Conservation (phyloP, 1,140 invertebrate species). For the Drosophila novamexicana region DNA sequence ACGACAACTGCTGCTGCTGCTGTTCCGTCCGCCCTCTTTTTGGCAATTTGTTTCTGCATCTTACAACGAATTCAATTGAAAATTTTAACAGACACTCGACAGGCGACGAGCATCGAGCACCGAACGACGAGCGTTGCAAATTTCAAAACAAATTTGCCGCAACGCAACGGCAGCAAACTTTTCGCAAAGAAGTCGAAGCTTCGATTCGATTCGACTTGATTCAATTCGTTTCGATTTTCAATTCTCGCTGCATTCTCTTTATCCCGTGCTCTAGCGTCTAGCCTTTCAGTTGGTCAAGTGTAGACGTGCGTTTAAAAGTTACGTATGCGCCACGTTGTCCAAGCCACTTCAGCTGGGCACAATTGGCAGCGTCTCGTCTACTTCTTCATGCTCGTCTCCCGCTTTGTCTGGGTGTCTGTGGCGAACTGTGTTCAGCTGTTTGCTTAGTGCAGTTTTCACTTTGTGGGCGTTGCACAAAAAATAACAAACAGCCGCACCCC, state of each 20-base stretch:
- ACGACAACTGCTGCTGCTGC: conserved; percentile 35
- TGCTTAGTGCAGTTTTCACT: conserved; percentile 65
- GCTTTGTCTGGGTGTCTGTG: conserved; percentile 20
- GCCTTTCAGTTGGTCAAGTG: conserved; percentile 64
- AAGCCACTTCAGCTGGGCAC: conserved; percentile 62
- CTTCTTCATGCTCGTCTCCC: conserved; percentile 12
- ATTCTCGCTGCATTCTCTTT: conserved; percentile 11
- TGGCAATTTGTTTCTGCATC: conserved; percentile 74
- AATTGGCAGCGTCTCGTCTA: conserved; percentile 51
- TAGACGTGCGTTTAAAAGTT: conserved; percentile 77
- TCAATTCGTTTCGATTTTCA: conserved; percentile 52
- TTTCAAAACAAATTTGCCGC: conserved; percentile 81
- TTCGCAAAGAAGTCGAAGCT: conserved; percentile 23
- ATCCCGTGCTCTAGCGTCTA: neutral
- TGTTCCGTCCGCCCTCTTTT: conserved; percentile 9
- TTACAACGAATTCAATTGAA: conserved; percentile 77
- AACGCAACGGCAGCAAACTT: conserved; percentile 65
- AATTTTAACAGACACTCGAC: conserved; percentile 68
- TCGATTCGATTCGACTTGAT: conserved; percentile 46
- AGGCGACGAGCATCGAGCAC: conserved; percentile 11
- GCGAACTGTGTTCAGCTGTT: conserved; percentile 43
- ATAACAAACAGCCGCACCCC: conserved; percentile 31
- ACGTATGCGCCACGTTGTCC: conserved; percentile 70
- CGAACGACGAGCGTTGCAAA: conserved; percentile 42
- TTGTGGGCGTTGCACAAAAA: conserved; percentile 44